Percentiles rank a stretch among this genome's conserved stretches.
Conservation (phyloP, 1,140 invertebrate genomes). For the Glomeris maerens region DNA sequence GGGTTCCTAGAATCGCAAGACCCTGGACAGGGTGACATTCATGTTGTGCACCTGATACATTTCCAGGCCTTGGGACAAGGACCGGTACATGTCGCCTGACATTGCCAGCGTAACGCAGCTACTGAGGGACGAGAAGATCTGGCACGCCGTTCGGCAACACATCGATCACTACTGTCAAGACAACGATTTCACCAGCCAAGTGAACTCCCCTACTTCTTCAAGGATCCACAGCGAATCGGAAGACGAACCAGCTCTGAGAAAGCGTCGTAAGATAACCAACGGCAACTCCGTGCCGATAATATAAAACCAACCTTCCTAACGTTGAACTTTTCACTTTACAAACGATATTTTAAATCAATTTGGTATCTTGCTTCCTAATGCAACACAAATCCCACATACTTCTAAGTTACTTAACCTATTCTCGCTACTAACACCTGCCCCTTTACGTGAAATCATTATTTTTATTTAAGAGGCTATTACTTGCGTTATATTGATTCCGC, state of each 20-base stretch:
- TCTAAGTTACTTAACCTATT: too few species aligned
- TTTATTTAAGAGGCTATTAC: too few species aligned
- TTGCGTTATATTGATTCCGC: too few species aligned
- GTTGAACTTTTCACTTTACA: too few species aligned
- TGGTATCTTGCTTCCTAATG: too few species aligned
- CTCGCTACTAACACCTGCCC: too few species aligned
- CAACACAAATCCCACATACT: too few species aligned
- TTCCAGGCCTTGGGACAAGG: constrained; percentile 44
- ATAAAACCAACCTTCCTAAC: background rate
- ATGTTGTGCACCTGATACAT: background rate
- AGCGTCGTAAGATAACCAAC: background rate
- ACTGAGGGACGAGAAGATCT: constrained; percentile 42
- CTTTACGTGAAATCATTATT: too few species aligned
- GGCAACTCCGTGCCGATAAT: background rate
- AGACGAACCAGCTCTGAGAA: background rate
- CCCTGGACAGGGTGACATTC: too few species aligned
- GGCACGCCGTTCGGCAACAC: constrained; percentile 31
- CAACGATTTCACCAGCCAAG: background rate
- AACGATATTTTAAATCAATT: too few species aligned
- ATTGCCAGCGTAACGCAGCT: constrained; percentile 44
- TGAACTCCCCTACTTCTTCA: constrained; percentile 7
- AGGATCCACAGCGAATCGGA: background rate
- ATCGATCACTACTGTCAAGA: constrained; percentile 9
- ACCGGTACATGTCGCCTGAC: constrained; percentile 51
- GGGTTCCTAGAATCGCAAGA: too few species aligned